Evolutionary conservation across 2,888 invertebrate genomes (phyloP).

Genomic region (Abrostola triplasia): DNA sequence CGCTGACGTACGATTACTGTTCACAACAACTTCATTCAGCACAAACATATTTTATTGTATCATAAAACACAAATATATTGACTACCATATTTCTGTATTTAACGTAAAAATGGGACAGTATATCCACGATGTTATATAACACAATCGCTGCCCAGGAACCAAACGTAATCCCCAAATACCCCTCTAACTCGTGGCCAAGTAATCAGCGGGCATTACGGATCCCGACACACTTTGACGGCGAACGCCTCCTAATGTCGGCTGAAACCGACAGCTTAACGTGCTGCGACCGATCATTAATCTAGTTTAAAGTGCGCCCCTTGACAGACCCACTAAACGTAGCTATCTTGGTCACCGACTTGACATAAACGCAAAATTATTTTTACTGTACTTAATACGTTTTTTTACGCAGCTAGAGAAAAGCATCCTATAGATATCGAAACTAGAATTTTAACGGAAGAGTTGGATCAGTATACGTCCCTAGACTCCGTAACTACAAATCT

Average conservation of each 20-base stretch:
- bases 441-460: conserved; percentile 22
- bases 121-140: not conserved
- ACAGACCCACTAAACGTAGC: conserved; percentile 47
- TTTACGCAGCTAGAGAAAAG: not conserved
- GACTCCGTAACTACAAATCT: conserved; percentile 43
- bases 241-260: conserved; percentile 51
- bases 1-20: conserved; percentile 11
- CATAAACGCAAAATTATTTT: too few species aligned
- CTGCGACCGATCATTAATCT: conserved; percentile 54
- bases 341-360: conserved; percentile 23
- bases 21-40: conserved; percentile 14
- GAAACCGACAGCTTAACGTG: conserved; percentile 54
- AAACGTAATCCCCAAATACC: conserved; percentile 48
- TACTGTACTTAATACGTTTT: too few species aligned
- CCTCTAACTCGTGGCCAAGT: conserved; percentile 43
- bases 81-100: too few species aligned
- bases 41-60: not conserved
- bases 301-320: conserved; percentile 52
- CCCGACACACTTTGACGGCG: conserved; percentile 47
- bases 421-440: not conserved
- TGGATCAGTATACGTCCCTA: conserved; percentile 28
- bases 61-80: too few species aligned
- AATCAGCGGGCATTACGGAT: conserved; percentile 50
- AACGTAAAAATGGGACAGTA: too few species aligned
- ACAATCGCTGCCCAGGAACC: conserved; percentile 10